Evolutionary conservation across 2,113 vertebrate species (phyloP).

Genomic region (Antechinus flavipes): DNA sequence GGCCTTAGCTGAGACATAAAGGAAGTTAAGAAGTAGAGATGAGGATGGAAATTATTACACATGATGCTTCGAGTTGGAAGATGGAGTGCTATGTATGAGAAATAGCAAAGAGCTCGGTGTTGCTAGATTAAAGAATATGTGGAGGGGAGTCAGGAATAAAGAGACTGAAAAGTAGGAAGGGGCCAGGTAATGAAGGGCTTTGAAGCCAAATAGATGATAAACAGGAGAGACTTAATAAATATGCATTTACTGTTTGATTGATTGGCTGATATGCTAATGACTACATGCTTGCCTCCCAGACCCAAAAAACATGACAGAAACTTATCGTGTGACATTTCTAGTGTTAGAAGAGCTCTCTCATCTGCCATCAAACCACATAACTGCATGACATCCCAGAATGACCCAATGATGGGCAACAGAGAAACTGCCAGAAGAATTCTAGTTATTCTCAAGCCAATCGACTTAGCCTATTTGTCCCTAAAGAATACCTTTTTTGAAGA

Average conservation of each 20-base stretch:
- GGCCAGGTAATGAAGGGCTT: background rate
- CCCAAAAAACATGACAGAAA: background rate
- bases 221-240: background rate
- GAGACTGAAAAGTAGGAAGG: background rate
- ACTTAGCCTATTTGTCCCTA: background rate
- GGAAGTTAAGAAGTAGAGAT: background rate
- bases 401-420: background rate
- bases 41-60: background rate
- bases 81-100: background rate
- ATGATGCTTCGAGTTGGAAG: background rate
- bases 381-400: background rate
- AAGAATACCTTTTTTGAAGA: background rate
- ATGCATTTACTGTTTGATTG: background rate
- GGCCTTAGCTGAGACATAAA: background rate
- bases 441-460: background rate
- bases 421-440: background rate
- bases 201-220: background rate
- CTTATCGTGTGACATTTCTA: background rate
- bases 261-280: background rate
- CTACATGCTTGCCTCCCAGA: background rate
- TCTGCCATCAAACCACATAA: background rate
- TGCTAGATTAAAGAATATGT: background rate
- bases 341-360: background rate
- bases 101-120: background rate
- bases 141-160: background rate